These are phyloP conservation scores for Hystrix cristata DNA, from an alignment of 2,113 vertebrate genomes.

Conservation along the genomic window DNA sequence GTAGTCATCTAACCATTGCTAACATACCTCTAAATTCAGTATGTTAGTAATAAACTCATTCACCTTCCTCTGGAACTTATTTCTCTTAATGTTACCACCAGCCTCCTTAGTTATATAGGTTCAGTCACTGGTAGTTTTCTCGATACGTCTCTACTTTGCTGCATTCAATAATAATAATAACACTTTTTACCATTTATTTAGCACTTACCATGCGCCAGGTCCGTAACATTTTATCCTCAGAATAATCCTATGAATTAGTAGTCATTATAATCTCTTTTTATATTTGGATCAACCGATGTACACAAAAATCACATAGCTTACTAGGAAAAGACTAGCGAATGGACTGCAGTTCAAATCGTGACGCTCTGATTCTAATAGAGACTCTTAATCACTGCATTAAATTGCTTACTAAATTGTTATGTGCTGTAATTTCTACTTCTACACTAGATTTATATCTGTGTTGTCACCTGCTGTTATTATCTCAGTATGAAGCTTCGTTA, in stretches of 20 bases:
- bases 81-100: conserved; percentile 5
- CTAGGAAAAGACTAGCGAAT: neutral
- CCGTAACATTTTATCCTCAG: neutral
- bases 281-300: neutral
- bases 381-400: conserved; percentile 16
- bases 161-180: conserved; percentile 26
- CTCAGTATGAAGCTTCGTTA: neutral
- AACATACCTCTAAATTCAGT: neutral
- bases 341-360: neutral
- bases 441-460: neutral
- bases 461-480: neutral
- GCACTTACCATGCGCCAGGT: neutral
- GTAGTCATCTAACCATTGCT: neutral
- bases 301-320: conserved; percentile 26
- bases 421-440: conserved; percentile 22
- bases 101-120: neutral
- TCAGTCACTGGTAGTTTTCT: neutral
- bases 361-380: neutral
- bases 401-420: neutral
- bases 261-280: neutral
- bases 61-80: neutral
- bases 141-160: neutral
- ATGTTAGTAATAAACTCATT: neutral
- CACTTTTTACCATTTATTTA: conserved; percentile 11
- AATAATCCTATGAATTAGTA: neutral